Evolutionary conservation across 2,888 invertebrate genomes (phyloP).

Genomic region (Mechanitis mazaeus): DNA sequence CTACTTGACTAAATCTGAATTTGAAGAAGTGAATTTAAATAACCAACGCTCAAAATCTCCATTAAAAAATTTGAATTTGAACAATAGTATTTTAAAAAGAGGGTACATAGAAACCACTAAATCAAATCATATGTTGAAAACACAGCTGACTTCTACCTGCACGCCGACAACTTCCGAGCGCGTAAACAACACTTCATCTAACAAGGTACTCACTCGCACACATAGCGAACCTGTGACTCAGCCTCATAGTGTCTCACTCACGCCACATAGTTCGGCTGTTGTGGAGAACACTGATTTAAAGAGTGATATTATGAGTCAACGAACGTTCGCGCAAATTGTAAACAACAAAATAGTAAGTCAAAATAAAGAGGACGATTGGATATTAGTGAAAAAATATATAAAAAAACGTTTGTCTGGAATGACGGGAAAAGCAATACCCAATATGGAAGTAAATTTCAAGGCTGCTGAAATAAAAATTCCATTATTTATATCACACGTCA

Average conservation of each 20-base stretch:
- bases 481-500: conserved; percentile 25
- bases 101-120: not conserved
- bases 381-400: not conserved
- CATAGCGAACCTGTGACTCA: conserved; percentile 4
- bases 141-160: too few relatives aligned
- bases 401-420: conserved; percentile 9
- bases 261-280: not conserved
- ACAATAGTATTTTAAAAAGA: not conserved
- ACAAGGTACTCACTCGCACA: conserved; percentile 4
- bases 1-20: conserved; percentile 5
- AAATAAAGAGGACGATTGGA: conserved; percentile 9
- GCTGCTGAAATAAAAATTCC: conserved; percentile 24
- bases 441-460: conserved; percentile 14
- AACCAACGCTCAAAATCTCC: not conserved
- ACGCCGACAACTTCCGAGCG: not conserved
- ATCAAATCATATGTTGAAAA: not conserved
- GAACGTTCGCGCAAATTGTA: conserved; percentile 2
- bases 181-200: not conserved
- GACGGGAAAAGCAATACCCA: conserved; percentile 7
- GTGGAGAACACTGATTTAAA: not conserved
- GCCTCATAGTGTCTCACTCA: not conserved
- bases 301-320: not conserved
- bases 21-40: not conserved
- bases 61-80: conserved; percentile 2
- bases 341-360: not conserved